Base-by-base conservation (phyloP, 2,113 vertebrate species). In the Caranx melampygus region DNA sequence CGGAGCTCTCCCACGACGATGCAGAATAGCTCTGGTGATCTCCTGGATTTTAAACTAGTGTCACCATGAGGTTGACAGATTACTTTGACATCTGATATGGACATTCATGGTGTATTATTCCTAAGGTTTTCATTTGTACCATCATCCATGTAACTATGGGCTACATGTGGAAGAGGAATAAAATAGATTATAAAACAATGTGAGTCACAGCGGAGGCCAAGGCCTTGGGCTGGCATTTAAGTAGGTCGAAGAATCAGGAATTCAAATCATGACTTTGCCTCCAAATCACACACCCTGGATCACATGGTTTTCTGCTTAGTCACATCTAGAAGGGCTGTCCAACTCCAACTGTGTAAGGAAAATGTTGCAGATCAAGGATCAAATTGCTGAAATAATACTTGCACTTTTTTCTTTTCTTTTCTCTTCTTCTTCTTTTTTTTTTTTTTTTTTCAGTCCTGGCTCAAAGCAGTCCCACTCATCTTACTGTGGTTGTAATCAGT, bases 351-450 rank as follows among this genome's bases (percentile, higher is more conserved):
- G 42, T 40, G 45, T 20, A 7, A 81, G 66, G 76, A 79, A 88
- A 87, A 82, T 76, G 54, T 78, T 87, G 37, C 67, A 63, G 69
- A 78, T 80, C 31, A 26, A 37, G 57, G 34, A 78, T 87, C 60
- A 87, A 45, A 79, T 52, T 81, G 21, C 66, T 44, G 11, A 82
- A 83, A 73, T 44, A 74, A 83, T 51, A 44, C 44, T 72, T 55
- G 3, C 3, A 31, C 34, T 42, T 75, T 42, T 37, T 37, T 37
- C 8, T 37, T 37, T 37, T 37, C 8, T 37, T 5, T 37, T 37
- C 8, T 75, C 65, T 74, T 26, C 8, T 37, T 37, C 6, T 37
- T 37, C n/a, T 37, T 37, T 37, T 37, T 37, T 37, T 37, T 37
- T 37, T 37, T 37, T 37, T 37, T 37, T 75, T 68, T 74, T 26